Percentiles rank a stretch among this genome's conserved stretches.
Conservation (phyloP, 2,888 invertebrate genomes). For the Lasioglossum zephyrum region DNA sequence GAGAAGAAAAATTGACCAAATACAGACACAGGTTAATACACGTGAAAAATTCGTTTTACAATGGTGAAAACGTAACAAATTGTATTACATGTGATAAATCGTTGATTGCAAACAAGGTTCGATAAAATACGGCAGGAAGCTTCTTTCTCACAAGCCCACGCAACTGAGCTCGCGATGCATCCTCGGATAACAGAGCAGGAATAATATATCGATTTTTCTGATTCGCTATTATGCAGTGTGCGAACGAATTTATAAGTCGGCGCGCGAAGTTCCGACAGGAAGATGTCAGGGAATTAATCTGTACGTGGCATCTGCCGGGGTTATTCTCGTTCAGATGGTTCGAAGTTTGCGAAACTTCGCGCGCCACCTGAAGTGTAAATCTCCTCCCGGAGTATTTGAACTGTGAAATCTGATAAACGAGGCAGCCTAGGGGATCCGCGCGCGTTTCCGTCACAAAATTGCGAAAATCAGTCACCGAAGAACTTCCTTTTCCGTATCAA, state of each 20-base stretch:
- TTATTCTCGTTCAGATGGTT: background rate
- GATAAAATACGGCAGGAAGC: background rate
- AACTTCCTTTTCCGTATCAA: background rate
- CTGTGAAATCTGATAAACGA: slow-evolving; percentile 22
- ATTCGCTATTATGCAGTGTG: background rate
- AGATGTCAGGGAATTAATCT: background rate
- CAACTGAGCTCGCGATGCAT: background rate
- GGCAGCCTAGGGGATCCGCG: background rate
- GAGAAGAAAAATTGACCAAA: too few species aligned
- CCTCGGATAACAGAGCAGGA: background rate
- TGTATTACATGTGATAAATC: background rate
- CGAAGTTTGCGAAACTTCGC: slow-evolving; percentile 14
- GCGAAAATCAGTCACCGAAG: background rate
- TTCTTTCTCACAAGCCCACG: background rate
- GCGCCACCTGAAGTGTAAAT: background rate
- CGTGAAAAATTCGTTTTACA: background rate
- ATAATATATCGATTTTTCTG: slow-evolving; percentile 16
- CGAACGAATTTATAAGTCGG: background rate
- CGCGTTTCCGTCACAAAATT: background rate
- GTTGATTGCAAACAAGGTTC: background rate
- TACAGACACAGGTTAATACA: too few species aligned
- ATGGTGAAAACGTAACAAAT: background rate
- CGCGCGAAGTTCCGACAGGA: slow-evolving; percentile 1
- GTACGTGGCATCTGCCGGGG: background rate
- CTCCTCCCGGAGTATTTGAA: background rate